Evolutionary conservation across 2,797 vertebrate species (phyloP).

Genomic region (Pseudocheirus occidentalis): DNA sequence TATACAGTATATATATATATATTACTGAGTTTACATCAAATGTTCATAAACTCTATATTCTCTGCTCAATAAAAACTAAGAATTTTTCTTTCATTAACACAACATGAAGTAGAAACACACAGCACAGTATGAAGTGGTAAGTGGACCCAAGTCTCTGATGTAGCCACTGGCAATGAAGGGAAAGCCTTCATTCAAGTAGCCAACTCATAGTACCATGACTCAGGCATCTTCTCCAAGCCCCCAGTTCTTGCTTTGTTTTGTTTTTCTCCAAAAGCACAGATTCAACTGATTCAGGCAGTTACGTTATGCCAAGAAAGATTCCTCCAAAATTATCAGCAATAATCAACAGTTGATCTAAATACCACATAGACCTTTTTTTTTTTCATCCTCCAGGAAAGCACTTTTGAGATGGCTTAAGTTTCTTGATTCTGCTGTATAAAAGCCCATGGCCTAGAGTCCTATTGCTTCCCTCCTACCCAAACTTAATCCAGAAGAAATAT

Average conservation of each 20-base stretch:
- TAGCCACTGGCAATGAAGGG: slow-evolving; percentile 8
- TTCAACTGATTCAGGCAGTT: background rate
- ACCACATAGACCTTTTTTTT: background rate
- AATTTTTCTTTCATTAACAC: slow-evolving; percentile 19
- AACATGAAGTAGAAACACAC: slow-evolving; percentile 48
- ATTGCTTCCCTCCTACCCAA: background rate
- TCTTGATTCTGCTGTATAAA: background rate
- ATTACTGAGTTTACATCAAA: slow-evolving; percentile 66
- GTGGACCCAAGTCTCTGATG: slow-evolving; percentile 73
- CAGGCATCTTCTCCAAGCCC: background rate
- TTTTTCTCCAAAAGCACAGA: background rate
- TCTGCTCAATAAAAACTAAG: slow-evolving; percentile 75
- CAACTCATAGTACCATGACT: background rate
- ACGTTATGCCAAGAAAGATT: background rate
- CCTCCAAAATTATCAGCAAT: background rate
- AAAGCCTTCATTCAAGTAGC: background rate
- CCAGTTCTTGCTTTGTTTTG: background rate
- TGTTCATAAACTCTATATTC: slow-evolving; percentile 70
- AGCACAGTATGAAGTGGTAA: slow-evolving; percentile 78
- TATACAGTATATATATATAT: slow-evolving; percentile 50
- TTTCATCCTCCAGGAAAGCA: background rate
- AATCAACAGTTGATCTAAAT: background rate
- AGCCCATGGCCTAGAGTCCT: rapidly evolving
- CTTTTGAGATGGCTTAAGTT: background rate
- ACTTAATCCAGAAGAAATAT: background rate